These are phyloP conservation scores for Guaruba guarouba DNA, from an alignment of 2,113 vertebrate species.

Conservation along the genomic window DNA sequence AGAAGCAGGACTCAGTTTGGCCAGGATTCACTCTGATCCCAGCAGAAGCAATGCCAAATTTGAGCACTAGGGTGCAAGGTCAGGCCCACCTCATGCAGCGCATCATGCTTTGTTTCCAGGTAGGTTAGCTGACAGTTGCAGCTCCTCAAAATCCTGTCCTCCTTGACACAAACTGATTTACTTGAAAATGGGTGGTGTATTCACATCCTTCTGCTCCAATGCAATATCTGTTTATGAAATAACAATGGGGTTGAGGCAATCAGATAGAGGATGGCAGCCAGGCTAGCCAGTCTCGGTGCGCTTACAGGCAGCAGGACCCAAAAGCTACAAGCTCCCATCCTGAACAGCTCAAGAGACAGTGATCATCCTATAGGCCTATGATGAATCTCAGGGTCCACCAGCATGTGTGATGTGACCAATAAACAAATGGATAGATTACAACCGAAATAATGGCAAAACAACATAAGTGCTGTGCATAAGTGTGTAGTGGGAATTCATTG, in stretches of 20 bases:
- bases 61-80: background rate
- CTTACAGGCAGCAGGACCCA: background rate
- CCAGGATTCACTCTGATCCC: background rate
- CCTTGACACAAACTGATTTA: background rate
- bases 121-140: background rate
- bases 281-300: background rate
- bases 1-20: background rate
- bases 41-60: background rate
- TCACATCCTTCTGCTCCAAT: background rate
- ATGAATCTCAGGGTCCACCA: background rate
- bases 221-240: background rate
- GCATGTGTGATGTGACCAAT: background rate
- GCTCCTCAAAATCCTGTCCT: background rate
- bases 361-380: background rate
- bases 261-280: background rate
- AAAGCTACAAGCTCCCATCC: background rate
- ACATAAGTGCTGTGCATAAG: accelerated
- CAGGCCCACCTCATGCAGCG: background rate
- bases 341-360: accelerated
- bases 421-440: background rate
- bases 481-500: background rate
- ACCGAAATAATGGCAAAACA: background rate
- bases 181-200: background rate
- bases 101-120: background rate
- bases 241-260: background rate